Evolutionary conservation across 1,140 invertebrate genomes (phyloP).

Genomic region (Danaus melanippus): DNA sequence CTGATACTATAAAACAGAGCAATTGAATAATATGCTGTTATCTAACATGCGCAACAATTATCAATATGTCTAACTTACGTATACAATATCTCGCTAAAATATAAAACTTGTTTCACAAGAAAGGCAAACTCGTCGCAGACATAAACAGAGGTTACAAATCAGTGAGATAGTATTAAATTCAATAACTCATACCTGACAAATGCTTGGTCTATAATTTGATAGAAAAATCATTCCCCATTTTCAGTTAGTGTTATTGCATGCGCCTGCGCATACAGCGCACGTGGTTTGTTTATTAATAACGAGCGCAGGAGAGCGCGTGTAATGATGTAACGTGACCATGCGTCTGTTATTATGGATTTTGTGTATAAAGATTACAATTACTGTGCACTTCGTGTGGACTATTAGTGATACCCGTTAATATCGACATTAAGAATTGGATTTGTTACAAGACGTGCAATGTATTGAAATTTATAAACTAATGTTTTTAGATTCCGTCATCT

Average conservation of each 20-base stretch:
- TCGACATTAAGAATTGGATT: too few relatives aligned
- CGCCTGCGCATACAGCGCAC: constrained; percentile 44
- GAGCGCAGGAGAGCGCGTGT: constrained; percentile 47
- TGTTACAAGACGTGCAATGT: too few relatives aligned
- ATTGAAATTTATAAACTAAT: too few relatives aligned
- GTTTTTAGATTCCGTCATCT: too few relatives aligned
- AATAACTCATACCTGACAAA: constrained; percentile 1
- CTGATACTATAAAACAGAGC: neutral
- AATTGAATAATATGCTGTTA: constrained; percentile 12
- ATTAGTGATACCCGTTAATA: constrained; percentile 1
- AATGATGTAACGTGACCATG: constrained; percentile 48
- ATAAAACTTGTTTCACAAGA: too few relatives aligned
- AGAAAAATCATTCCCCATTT: too few relatives aligned
- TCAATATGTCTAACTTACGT: too few relatives aligned
- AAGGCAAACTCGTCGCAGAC: too few relatives aligned
- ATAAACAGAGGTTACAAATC: too few relatives aligned
- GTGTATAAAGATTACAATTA: constrained; percentile 7
- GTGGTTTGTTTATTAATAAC: constrained; percentile 60
- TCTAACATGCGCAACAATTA: constrained; percentile 9
- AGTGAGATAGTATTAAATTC: constrained; percentile 2
- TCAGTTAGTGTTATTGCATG: constrained; percentile 1
- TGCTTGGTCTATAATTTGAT: constrained; percentile 1
- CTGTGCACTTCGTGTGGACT: neutral
- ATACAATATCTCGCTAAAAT: too few relatives aligned
- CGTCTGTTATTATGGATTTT: constrained; percentile 29